Evolutionary conservation across 2,797 vertebrate genomes (phyloP), one percentile per base, ranked within the genome.

Genomic region (Scolopax rusticola): DNA sequence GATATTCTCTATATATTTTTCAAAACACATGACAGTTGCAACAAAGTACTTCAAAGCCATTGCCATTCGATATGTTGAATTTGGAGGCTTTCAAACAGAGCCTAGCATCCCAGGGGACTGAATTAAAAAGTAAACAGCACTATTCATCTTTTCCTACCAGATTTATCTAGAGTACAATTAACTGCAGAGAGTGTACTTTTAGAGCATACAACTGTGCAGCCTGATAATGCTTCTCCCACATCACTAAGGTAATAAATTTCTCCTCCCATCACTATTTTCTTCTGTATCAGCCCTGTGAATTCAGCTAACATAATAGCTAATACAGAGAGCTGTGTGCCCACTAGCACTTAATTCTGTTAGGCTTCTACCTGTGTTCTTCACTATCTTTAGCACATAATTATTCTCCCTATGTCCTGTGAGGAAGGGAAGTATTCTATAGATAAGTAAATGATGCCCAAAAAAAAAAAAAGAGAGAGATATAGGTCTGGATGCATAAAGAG

Each of bases 111-210:
- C 93, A 89, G 76, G 95, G 74, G 81, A 87, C 77, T 86, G 88
- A 96, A 84, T 95, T 96, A 97, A 90, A 95, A 95, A 93, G 92
- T 76, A 93, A 95, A 93, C 95, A 95, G 51, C 69, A 75, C 94
- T 96, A 94, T 96, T 95, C 95, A 92, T 97, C 95, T 96, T 90
- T 91, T 89, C 82, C 76, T 94, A 75, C 87, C 68, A 92, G 95
- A 90, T 95, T 79, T 96, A 90, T 89, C 89, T 94, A 64, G 93
- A 92, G 86, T 90, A 95, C 95, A 95, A 96, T 97, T 91, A 93
- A 92, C 87, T 68, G 56, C 64, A 95, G 93, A 82, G 81, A 86
- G 64, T 81, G 50, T 93, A 76, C 94, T 97, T 96, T 91, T 75
- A 91, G 40, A 95, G 79, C 90, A 71, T 54, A 76, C 78, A 81